Evolutionary conservation across 2,113 vertebrate species (phyloP), one percentile per base, ranked within the genome.

Genomic region (Embiotoca jacksoni): DNA sequence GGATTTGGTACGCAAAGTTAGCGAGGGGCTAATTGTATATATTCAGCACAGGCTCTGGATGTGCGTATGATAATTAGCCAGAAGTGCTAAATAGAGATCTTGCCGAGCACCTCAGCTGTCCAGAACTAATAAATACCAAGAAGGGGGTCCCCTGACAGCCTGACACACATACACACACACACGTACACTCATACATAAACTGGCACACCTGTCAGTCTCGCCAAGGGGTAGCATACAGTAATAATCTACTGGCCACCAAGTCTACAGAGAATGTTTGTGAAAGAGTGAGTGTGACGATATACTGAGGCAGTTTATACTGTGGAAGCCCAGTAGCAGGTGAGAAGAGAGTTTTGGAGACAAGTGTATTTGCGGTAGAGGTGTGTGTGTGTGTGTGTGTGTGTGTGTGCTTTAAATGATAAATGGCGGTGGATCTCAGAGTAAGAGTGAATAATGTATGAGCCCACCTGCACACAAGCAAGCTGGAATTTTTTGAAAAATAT

Each of bases 71-170:
- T 91, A 92, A 94, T 91, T 87, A 91, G 88, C 72, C 64, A 80
- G 85, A 93, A 89, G 88, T 71, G 88, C 91, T 92, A 94, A 94
- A 94, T 91, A 91, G 90, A 94, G 92, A 93, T 87, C 88, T 93
- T 47, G 63, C 71, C 23, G 69, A 88, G 84, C 83, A 78, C 78
- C 78, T 89, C 94, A 94, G 94, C 93, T 94, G 94, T 90, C 90
- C 83, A 81, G 46, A 57, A 77, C 64, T 85, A 90, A 85, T 93
- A 94, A 95, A 95, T 93, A 92, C 89, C 86, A 63, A 78, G 75
- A 75, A 78, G 81, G 81, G 81, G 80, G 84, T 88, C 78, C 65
- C 47, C 60, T 72, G 62, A 78, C 76, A 68, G 60, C 73, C 72
- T 50, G 44, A 67, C 50, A 63, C 52, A 61, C 62, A 68, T 58